Evolutionary conservation across 2,797 vertebrate species (phyloP), one percentile per base, ranked within the genome.

Genomic region (Anabacerthia variegaticeps): DNA sequence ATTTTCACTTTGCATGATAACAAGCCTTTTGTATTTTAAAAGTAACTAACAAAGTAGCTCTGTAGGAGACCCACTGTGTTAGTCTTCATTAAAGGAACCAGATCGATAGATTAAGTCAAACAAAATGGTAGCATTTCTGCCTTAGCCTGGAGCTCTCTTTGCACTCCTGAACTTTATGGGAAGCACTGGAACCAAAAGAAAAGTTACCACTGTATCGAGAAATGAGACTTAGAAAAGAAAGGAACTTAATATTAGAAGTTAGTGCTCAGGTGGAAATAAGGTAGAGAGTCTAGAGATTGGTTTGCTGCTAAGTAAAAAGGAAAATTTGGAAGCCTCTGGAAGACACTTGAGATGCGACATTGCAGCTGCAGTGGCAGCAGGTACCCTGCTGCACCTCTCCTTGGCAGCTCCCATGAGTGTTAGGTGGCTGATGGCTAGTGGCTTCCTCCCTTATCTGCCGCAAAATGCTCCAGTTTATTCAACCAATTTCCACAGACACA

Each of bases 1-100:
- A 76, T 84, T 89, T 92, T 88, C 37, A 28, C 88, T 85, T 89
- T 56, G 85, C 69, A 66, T 75, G 32, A 46, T 61, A 95, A 88
- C 9, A 2, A 94, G 49, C n/a, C 54, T 76, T 87, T 94, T 85
- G 77, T 84, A 36, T 76, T 90, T 84, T 19, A 22, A 28, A 67
- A 87, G 67, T n/a, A 88, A 28, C 63, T 89, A 71, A 76, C 86
- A 58, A 78, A 92, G 71, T 32, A 30, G 41, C 74, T 87, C 89
- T 52, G 46, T 24, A 63, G 63, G 82, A 93, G 37, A 85, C 49
- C 46, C 4, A 26, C 54, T 52, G 49, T 79, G 52, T 49, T 73
- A 63, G 51, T 36, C 34, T 91, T 85, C 82, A 56, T 81, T 94
- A 86, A 85, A 90, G 48, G 41, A 88, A 26, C 28, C 34, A 23